phyloP scores from a whole-genome alignment of 2,113 vertebrate genomes.

The Ia io region DNA sequence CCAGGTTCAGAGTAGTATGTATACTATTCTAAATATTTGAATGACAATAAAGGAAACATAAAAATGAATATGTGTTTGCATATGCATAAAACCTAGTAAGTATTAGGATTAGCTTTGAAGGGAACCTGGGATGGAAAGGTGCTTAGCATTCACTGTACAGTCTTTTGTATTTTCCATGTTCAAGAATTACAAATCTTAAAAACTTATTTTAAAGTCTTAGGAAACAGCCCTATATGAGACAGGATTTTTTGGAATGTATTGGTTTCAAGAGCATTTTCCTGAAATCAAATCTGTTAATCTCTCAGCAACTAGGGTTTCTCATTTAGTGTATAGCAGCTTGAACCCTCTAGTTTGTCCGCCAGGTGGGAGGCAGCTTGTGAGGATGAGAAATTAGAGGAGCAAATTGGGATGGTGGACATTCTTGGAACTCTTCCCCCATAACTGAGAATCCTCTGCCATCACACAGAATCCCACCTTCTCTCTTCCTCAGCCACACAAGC shows the following conservation, averaged over 20 bases:
- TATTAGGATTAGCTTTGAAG: not conserved
- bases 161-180: not conserved
- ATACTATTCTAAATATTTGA: not conserved
- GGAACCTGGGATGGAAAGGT: not conserved
- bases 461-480: not conserved
- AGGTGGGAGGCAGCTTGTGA: not conserved
- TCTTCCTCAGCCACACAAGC: not conserved
- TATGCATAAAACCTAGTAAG: not conserved
- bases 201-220: not conserved
- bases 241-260: not conserved
- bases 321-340: not conserved
- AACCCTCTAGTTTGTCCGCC: not conserved
- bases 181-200: slow-evolving; percentile 7
- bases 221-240: not conserved
- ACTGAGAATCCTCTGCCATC: not conserved
- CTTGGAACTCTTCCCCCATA: not conserved
- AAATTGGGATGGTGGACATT: not conserved
- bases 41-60: not conserved
- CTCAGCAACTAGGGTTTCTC: not conserved
- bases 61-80: not conserved
- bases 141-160: not conserved
- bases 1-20: not conserved
- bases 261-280: not conserved
- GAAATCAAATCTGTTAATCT: not conserved
- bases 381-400: not conserved